phyloP scores from a whole-genome alignment of 2,888 invertebrate genomes.

The Ormyrus rosae region DNA sequence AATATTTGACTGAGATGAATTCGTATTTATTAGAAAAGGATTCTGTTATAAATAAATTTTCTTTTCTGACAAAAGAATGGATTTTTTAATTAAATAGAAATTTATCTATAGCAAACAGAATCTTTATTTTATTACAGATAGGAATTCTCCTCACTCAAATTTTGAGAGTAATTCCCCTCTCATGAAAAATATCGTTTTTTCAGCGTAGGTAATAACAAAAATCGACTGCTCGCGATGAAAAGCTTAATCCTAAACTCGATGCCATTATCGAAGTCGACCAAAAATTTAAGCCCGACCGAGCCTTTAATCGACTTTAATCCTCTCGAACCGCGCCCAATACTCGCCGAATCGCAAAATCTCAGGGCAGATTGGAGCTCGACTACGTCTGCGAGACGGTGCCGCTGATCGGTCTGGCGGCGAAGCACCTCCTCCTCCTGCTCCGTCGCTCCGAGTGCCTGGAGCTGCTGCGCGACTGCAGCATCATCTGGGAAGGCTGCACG shows the following conservation, averaged over 20 bases:
- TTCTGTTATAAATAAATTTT: neutral
- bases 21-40: neutral
- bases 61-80: too few relatives aligned
- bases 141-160: too few relatives aligned
- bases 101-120: too few relatives aligned
- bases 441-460: neutral
- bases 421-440: neutral
- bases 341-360: neutral
- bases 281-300: neutral
- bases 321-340: too few relatives aligned
- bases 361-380: neutral
- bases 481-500: neutral
- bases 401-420: neutral
- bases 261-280: too few relatives aligned
- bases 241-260: neutral
- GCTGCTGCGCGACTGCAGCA: neutral
- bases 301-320: too few relatives aligned
- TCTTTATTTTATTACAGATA: too few relatives aligned
- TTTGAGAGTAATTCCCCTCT: too few relatives aligned
- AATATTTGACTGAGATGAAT: neutral
- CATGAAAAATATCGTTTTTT: neutral
- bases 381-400: slow-evolving; percentile 2
- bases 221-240: neutral
- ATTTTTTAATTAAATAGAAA: too few relatives aligned
- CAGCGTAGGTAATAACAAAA: neutral